Percentiles rank a stretch among this genome's conserved stretches.
Conservation (phyloP, 2,797 vertebrate species). For the Miichthys miiuy region DNA sequence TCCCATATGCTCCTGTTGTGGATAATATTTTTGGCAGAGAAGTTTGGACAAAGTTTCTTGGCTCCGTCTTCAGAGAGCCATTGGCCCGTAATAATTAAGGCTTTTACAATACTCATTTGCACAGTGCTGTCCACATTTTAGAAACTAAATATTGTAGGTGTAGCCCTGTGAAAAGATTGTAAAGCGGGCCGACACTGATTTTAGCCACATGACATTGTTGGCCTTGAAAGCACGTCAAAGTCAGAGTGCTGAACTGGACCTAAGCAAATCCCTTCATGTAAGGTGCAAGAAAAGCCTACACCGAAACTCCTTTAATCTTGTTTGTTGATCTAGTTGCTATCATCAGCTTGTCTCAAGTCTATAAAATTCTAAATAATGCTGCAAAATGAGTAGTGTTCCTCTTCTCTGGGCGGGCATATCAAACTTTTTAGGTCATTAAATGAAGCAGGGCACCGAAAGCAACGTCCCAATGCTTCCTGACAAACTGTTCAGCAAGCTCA, state of each 20-base stretch:
- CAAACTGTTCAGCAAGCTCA: constrained; percentile 29
- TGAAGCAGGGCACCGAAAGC: constrained; percentile 39
- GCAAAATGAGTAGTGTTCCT: constrained; percentile 20
- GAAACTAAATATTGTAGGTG: background rate
- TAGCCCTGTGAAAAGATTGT: background rate
- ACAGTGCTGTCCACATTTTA: background rate
- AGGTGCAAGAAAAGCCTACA: background rate
- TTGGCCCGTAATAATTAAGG: constrained; percentile 8
- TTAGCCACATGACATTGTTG: background rate
- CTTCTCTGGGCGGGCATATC: background rate
- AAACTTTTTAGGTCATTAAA: constrained; percentile 17
- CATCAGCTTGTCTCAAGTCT: background rate
- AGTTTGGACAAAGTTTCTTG: constrained; percentile 15
- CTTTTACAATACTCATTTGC: background rate
- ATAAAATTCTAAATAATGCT: constrained; percentile 24
- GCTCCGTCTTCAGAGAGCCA: constrained; percentile 6
- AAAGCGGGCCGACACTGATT: background rate
- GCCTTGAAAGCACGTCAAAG: background rate
- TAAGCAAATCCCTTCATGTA: background rate
- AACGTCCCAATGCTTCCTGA: constrained; percentile 19
- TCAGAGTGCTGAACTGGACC: constrained; percentile 1
- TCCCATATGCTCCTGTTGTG: background rate
- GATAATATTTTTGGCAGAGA: constrained; percentile 39
- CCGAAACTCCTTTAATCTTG: background rate
- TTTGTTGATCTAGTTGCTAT: background rate